Base-by-base conservation (phyloP, 2,797 vertebrate species). In the Synanceia verrucosa region DNA sequence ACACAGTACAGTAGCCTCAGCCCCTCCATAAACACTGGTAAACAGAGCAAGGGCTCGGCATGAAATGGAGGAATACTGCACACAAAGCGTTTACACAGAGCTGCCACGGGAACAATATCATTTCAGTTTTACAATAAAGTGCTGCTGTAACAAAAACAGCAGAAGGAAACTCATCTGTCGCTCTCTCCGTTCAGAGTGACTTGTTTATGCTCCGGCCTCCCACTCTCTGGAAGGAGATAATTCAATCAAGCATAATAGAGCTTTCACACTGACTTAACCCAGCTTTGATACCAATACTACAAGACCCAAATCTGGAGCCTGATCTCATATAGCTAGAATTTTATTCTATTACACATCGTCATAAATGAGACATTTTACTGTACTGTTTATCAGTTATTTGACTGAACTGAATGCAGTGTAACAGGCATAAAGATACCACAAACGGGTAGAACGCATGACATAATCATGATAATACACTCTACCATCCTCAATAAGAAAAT, bases 51-150 rank as follows among this genome's bases (percentile, higher is more conserved):
- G 73, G 43, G 24, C 77, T 82, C 56, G 21, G 86, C 73, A 84
- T 85, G 78, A 86, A 85, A 87, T 73, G 72, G 87, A 89, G 76
- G 80, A 88, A 90, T 85, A 85, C 77, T 41, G 59, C 9, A 39
- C 51, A 63, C 85, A 87, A 91, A 92, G 91, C 92, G 89, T 92
- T 93, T 92, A 91, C 88, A 89, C 59, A 78, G 69, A 90, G 84
- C 90, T 90, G 92, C 86, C 90, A 91, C 61, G 26, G 69, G 73
- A 92, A 91, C 88, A 86, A 89, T 89, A 87, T 89, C 83, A 86
- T 91, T 88, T 90, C 88, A 83, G 80, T 78, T 85, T 89, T 85
- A 88, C 91, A 89, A 87, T 86, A 77, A 89, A 88, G 79, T 68
- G 81, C 79, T 82, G 68, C 10, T 18, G 71, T 70, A 84, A 85